Evolutionary conservation across 2,888 invertebrate species (phyloP).

Genomic region (Nymphalis urticae): DNA sequence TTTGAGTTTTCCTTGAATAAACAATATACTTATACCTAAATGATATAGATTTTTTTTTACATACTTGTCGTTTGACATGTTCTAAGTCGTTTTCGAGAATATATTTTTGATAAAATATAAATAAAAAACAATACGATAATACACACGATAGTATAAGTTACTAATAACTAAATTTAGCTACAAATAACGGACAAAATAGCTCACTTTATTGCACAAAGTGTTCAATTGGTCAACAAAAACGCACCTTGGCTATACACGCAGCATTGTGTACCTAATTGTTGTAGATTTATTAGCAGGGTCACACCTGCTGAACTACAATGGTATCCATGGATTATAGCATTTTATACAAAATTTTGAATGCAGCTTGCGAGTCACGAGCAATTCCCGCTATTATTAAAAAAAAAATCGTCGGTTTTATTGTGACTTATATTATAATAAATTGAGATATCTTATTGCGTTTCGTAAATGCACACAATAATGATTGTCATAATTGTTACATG

Average conservation of each 20-base stretch:
- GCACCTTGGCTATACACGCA: constrained; percentile 50
- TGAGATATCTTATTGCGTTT: constrained; percentile 1
- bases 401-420: background rate
- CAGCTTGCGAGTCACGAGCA: constrained; percentile 28
- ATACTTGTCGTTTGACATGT: too few relatives aligned
- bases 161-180: background rate
- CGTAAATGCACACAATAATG: background rate
- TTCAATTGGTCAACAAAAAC: constrained; percentile 44
- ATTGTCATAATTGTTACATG: background rate
- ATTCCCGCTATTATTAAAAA: constrained; percentile 17
- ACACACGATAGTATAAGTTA: background rate
- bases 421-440: background rate
- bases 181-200: constrained; percentile 43
- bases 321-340: constrained; percentile 27
- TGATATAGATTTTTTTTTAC: too few relatives aligned
- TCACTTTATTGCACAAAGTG: constrained; percentile 46
- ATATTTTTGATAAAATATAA: too few relatives aligned
- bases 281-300: constrained; percentile 48
- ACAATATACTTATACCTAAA: too few relatives aligned
- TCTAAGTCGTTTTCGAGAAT: too few relatives aligned
- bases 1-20: too few relatives aligned
- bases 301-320: constrained; percentile 48
- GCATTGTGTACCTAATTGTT: constrained; percentile 55
- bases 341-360: constrained; percentile 23
- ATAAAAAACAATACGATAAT: too few relatives aligned